phyloP scores from a whole-genome alignment of 2,113 vertebrate species.

The Chionis minor region DNA sequence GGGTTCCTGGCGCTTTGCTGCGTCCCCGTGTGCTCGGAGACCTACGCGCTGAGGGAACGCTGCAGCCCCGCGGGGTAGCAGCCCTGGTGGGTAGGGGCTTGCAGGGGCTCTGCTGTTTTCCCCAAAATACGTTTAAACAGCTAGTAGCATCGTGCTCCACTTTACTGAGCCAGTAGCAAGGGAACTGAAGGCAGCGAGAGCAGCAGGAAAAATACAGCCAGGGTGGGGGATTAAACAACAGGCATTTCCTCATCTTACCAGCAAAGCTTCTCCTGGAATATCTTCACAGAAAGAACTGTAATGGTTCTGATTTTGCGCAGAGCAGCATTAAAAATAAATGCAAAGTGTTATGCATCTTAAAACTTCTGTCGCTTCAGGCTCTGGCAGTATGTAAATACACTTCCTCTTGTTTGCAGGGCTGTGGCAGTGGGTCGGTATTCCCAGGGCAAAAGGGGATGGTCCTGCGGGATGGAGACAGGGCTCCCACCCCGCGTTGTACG shows the following conservation, averaged over 20 bases:
- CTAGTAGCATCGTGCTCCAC: neutral
- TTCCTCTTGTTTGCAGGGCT: neutral
- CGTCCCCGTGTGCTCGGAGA: neutral
- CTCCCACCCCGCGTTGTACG: neutral
- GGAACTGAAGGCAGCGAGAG: neutral
- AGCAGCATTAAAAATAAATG: conserved; percentile 1
- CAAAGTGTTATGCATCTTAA: neutral
- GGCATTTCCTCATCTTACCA: neutral
- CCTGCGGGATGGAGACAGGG: neutral
- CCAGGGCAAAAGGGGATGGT: neutral
- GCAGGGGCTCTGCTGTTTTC: neutral
- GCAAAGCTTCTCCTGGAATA: neutral
- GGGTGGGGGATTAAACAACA: neutral
- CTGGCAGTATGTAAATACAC: neutral
- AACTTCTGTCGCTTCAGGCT: neutral
- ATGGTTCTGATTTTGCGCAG: neutral
- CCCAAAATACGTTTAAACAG: neutral
- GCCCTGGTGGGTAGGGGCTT: neutral
- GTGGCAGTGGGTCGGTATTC: neutral
- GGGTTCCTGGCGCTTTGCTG: neutral
- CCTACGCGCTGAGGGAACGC: neutral
- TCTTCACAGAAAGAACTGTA: neutral
- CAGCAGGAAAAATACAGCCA: neutral
- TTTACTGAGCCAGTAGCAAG: neutral
- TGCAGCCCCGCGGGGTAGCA: neutral